Conservation (phyloP, 2,888 invertebrate species). For the Vesta saturnalis region DNA sequence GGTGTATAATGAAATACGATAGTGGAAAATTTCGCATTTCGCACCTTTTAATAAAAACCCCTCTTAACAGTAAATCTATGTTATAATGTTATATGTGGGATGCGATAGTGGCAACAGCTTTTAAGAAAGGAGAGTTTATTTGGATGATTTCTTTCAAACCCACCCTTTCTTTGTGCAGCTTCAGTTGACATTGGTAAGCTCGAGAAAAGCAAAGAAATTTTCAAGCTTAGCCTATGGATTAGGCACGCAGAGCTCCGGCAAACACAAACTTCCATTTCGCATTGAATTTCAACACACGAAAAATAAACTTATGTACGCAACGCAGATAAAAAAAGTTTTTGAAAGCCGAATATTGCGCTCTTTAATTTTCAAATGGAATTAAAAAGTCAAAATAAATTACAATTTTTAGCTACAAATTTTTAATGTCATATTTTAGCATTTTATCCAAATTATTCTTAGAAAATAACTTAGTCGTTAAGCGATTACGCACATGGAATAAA, state of each 20-base stretch:
- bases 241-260: constrained; percentile 33
- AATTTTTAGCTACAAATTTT: background rate
- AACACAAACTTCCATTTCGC: constrained; percentile 28
- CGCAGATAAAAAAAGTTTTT: constrained; percentile 4
- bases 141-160: constrained; percentile 35
- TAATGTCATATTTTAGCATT: background rate
- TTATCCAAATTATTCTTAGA: background rate
- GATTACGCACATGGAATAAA: constrained; percentile 13
- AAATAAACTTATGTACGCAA: constrained; percentile 12
- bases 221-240: constrained; percentile 32
- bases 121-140: constrained; percentile 20
- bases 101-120: constrained; percentile 23
- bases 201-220: constrained; percentile 36
- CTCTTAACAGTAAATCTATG: background rate
- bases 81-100: constrained; percentile 8
- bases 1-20: background rate
- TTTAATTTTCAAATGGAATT: background rate
- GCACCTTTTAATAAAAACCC: background rate
- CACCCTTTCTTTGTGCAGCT: constrained; percentile 29
- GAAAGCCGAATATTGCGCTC: background rate
- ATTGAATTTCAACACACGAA: constrained; percentile 19
- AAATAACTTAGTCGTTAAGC: constrained; percentile 3
- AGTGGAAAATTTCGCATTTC: background rate
- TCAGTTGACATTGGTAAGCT: constrained; percentile 35
- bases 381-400: background rate